Conservation (phyloP, 2,113 vertebrate species). For the Pelecanus crispus region DNA sequence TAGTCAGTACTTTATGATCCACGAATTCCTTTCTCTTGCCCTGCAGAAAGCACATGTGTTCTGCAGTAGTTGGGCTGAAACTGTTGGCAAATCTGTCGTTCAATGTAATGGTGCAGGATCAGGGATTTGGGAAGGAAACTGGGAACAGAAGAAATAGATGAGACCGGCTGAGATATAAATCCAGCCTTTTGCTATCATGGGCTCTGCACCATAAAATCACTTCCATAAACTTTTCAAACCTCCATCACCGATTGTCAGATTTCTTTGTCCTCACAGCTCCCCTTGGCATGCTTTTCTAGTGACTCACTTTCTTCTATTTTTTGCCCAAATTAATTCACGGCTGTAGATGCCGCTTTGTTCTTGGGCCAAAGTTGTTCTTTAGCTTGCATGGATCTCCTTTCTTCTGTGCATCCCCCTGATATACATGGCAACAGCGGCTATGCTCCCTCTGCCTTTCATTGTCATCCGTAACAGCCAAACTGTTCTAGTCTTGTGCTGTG, state of each 20-base stretch:
- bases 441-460: not conserved
- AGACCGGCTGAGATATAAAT: not conserved
- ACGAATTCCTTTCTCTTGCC: constrained; percentile 6
- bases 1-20: not conserved
- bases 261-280: not conserved
- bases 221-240: not conserved
- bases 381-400: not conserved
- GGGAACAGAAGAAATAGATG: not conserved
- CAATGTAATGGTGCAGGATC: not conserved
- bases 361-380: not conserved
- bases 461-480: not conserved
- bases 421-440: not conserved
- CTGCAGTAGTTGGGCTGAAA: not conserved
- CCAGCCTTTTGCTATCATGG: not conserved
- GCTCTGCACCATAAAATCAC: not conserved
- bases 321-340: not conserved
- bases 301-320: not conserved
- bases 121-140: not conserved
- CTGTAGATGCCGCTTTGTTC: not conserved
- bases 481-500: not conserved
- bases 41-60: not conserved
- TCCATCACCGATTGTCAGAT: not conserved
- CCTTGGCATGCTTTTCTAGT: not conserved
- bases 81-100: not conserved
- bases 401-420: not conserved